Evolutionary conservation across 2,888 invertebrate genomes (phyloP), one percentile per base, ranked within the genome.

Genomic region (Bombyx huttoni): DNA sequence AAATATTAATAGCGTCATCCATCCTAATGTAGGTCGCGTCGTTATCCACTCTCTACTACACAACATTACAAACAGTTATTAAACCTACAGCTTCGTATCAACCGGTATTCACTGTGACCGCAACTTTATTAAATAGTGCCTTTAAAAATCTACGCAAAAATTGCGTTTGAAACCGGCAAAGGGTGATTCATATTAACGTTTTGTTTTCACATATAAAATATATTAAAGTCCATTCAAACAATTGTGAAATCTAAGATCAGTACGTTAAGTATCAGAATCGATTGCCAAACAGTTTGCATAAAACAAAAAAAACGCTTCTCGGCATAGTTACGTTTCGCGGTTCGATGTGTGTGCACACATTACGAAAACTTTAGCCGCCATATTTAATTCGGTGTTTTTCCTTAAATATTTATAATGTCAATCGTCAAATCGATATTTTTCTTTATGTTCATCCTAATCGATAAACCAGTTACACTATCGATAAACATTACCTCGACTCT

Each of bases 261-360:
- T 13, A 10, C 1, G 24, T 40, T 13, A 51, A 45, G 40, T 40
- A 47, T 48, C 45, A 48, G 24, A 51, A 40, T 51, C 40, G 34
- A 48, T 51, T 48, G 45, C 24, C 24, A 48, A 7, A 48, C 34
- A 34, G 47, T 35, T 48, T 51, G 24, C 40, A 46, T 34, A 34
- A 34, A 40, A 34, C 12, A 9, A 35, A 40, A 51, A 48, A 47
- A 13, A 48, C 48, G 47, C 24, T 33, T 34, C 13, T 24, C 40
- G 24, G 40, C 24, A 51, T 48, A 51, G 51, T 51, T 13, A 14
- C 34, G 40, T 35, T 40, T 12, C 13, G 35, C n/a, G 7, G 12
- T 40, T 45, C 40, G 35, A 48, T 48, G 40, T 48, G 51, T 24
- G 14, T 48, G 33, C 51, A 51, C 51, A 50, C 46, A 49, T 49